Evolutionary conservation across 2,797 vertebrate species (phyloP).

Genomic region (Enteromius unitaeniatus): DNA sequence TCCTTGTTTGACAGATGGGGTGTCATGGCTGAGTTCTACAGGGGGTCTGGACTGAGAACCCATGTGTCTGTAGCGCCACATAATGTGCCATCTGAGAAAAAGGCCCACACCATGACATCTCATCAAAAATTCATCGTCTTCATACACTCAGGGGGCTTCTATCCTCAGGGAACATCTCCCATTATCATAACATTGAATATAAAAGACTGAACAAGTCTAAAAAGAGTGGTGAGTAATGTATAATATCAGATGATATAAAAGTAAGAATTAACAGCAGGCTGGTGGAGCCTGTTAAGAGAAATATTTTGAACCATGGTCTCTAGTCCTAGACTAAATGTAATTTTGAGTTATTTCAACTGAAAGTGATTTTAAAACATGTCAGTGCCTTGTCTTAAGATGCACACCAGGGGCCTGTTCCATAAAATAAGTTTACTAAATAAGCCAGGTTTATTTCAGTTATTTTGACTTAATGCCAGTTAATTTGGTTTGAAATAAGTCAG

Average conservation of each 20-base stretch:
- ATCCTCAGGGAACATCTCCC: slow-evolving; percentile 34
- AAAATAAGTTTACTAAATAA: too few species aligned
- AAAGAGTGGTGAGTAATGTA: background rate
- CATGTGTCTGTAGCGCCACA: slow-evolving; percentile 21
- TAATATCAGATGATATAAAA: background rate
- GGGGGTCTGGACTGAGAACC: slow-evolving; percentile 35
- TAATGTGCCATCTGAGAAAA: slow-evolving; percentile 61
- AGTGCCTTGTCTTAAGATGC: too few species aligned
- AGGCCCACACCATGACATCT: slow-evolving; percentile 22
- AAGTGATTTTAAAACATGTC: too few species aligned
- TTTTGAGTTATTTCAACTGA: too few species aligned
- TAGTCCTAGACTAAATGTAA: too few species aligned
- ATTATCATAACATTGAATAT: slow-evolving; percentile 56
- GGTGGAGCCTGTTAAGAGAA: background rate
- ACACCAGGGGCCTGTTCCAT: too few species aligned
- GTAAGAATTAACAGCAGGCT: background rate
- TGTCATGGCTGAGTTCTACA: slow-evolving; percentile 28
- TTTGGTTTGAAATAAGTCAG: too few species aligned
- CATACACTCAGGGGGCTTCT: slow-evolving; percentile 22
- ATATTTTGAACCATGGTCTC: background rate
- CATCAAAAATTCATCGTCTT: slow-evolving; percentile 66
- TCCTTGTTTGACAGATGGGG: slow-evolving; percentile 47
- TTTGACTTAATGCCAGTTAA: too few species aligned
- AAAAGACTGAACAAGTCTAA: slow-evolving; percentile 35
- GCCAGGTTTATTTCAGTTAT: too few species aligned